Evolutionary conservation across 2,888 invertebrate genomes (phyloP).

Genomic region (Habrosyne pyritoides): DNA sequence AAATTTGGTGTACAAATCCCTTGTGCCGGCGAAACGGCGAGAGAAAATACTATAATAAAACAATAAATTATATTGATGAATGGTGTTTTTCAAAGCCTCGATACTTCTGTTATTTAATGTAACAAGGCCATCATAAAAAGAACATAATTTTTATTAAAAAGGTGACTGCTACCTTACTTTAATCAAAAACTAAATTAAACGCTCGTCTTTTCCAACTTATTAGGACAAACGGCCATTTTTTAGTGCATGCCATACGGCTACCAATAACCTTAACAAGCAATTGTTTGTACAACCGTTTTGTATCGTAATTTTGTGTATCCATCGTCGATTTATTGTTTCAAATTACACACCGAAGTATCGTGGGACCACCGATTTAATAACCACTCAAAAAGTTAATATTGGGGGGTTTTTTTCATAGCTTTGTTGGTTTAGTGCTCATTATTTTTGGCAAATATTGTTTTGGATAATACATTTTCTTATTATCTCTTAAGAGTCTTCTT

Average conservation of each 20-base stretch:
- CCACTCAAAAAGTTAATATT: conserved; percentile 31
- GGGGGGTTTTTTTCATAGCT: conserved; percentile 11
- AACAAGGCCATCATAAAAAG: no score
- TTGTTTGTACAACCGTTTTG: conserved; percentile 42
- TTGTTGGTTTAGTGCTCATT: conserved; percentile 4
- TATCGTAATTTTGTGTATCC: conserved; percentile 45
- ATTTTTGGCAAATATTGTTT: conserved; percentile 5
- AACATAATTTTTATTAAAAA: no score
- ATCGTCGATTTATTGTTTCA: conserved; percentile 50
- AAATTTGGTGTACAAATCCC: no score
- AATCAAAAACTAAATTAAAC: not conserved
- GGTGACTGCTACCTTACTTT: no score
- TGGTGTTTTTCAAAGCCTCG: no score
- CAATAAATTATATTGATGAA: no score
- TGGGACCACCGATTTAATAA: conserved; percentile 31
- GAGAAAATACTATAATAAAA: no score
- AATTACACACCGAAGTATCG: conserved; percentile 39
- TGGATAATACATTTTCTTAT: not conserved
- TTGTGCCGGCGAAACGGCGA: no score
- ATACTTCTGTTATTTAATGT: no score
- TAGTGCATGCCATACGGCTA: conserved; percentile 13
- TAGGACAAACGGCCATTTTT: not conserved
- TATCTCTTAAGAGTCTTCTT: not conserved
- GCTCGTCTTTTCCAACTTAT: not conserved
- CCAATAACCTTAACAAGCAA: conserved; percentile 37